Conservation (phyloP, 53 echinoderm and acorn worm species). For the Zoroaster sp. region DNA sequence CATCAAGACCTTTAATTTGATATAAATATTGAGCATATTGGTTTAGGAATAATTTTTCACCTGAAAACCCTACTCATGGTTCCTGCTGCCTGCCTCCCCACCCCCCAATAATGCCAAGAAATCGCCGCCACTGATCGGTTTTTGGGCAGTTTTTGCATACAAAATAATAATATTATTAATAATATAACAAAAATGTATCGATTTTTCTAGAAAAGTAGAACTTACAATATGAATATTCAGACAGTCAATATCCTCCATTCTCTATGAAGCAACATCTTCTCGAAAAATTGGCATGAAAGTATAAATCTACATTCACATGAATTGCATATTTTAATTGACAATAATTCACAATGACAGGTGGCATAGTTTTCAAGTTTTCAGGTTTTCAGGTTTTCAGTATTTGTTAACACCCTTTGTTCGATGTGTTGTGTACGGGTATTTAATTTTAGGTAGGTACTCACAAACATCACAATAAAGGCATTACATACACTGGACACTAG, state of each 20-base stretch:
- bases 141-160: too few relatives aligned
- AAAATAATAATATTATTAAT: too few relatives aligned
- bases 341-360: not conserved
- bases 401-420: not conserved
- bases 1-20: too few relatives aligned
- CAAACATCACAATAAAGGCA: not conserved
- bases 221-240: not conserved
- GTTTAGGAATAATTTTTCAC: too few relatives aligned
- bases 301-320: not conserved
- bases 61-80: too few relatives aligned
- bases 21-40: too few relatives aligned
- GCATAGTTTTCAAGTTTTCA: not conserved
- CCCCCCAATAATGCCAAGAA: too few relatives aligned
- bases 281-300: too few relatives aligned
- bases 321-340: not conserved
- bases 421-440: not conserved
- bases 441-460: not conserved
- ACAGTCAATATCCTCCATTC: not conserved
- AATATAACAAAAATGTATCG: too few relatives aligned
- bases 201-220: too few relatives aligned
- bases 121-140: too few relatives aligned
- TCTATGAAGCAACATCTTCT: not conserved
- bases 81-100: too few relatives aligned
- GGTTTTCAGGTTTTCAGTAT: not conserved
- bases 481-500: not conserved